Conservation (phyloP, 2,888 invertebrate species). For the Rhopalosiphum nymphaeae region DNA sequence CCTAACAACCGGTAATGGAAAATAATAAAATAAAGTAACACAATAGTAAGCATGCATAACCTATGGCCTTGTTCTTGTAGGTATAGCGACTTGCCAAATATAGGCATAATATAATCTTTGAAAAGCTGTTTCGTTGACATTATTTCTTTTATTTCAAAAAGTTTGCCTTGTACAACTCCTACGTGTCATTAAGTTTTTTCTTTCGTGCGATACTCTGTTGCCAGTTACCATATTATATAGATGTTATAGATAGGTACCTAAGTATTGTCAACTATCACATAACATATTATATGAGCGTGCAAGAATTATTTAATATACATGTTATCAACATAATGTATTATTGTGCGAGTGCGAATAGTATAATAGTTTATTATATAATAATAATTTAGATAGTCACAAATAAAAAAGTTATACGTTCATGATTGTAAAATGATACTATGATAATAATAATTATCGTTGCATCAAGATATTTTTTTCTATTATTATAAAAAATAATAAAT, state of each 20-base stretch:
- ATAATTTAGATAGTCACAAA: not conserved
- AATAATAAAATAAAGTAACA: conserved; percentile 16
- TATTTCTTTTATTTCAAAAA: conserved; percentile 28
- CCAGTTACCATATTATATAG: not conserved
- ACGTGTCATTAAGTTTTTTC: not conserved
- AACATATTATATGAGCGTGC: not conserved
- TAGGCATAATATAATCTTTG: conserved; percentile 30
- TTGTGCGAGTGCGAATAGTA: not conserved
- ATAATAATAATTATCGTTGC: not conserved
- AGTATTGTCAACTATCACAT: not conserved
- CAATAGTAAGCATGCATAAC: conserved; percentile 27
- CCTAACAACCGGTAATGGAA: conserved; percentile 10
- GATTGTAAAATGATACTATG: not conserved
- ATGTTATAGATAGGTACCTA: not conserved
- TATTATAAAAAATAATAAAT: not conserved
- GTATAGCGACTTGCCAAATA: not conserved
- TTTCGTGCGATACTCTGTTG: not conserved
- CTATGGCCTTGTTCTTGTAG: conserved; percentile 25
- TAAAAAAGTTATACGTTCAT: not conserved
- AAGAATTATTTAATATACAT: not conserved
- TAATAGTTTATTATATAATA: not conserved
- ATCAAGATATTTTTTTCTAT: not conserved
- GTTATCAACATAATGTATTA: not conserved
- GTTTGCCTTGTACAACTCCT: conserved; percentile 45
- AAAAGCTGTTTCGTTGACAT: conserved; percentile 29